Conservation (phyloP, 2,797 vertebrate genomes). For the Pyrrhura leucotis region DNA sequence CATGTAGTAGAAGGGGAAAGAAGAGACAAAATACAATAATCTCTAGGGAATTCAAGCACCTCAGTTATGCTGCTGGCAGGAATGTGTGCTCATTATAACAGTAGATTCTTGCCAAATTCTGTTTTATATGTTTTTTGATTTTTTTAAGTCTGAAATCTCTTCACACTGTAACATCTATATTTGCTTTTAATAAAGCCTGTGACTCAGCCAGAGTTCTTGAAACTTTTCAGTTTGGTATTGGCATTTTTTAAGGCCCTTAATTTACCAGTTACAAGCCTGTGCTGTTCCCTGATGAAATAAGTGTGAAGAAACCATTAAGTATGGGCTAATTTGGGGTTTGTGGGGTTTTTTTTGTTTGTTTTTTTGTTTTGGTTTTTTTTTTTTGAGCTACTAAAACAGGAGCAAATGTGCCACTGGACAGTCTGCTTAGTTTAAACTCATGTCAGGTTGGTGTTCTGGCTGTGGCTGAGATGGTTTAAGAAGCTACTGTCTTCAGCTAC, state of each 20-base stretch:
- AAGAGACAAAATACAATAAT: neutral
- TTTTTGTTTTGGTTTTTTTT: neutral
- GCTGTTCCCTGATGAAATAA: neutral
- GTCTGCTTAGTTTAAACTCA: accelerated
- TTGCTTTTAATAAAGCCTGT: neutral
- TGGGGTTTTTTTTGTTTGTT: too few species aligned
- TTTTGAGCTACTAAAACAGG: neutral
- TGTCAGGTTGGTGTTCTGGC: neutral
- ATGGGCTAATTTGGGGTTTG: too few species aligned
- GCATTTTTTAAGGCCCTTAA: neutral
- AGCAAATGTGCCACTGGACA: neutral
- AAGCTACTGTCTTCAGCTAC: neutral
- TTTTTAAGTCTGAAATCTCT: neutral
- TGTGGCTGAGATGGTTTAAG: neutral
- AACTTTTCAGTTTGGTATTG: neutral
- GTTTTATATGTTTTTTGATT: neutral
- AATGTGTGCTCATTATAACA: neutral
- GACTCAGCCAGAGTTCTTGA: neutral
- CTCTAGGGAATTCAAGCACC: neutral
- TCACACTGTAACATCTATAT: accelerated
- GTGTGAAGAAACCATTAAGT: neutral
- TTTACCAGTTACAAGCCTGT: neutral
- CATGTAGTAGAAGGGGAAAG: neutral
- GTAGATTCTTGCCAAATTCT: neutral
- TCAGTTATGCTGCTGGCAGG: neutral